Conservation (phyloP, 2,797 vertebrate genomes). For the Notamacropus eugenii region DNA sequence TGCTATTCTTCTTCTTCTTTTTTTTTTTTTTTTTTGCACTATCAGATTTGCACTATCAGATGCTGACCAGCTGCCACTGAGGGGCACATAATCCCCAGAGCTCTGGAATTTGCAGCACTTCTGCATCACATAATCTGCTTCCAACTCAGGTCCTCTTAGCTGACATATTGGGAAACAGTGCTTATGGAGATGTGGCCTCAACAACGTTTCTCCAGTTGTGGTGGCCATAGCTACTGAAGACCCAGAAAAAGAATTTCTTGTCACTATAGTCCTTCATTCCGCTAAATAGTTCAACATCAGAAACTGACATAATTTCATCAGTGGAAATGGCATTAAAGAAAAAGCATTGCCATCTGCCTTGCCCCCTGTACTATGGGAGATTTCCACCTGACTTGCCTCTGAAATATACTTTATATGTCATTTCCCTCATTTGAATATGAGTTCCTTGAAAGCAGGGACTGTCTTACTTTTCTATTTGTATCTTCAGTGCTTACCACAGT, state of each 20-base stretch:
- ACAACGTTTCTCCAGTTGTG: neutral
- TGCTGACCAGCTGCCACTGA: neutral
- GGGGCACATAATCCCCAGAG: neutral
- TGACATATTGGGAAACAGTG: neutral
- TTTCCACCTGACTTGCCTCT: neutral
- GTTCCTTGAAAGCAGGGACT: neutral
- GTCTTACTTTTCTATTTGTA: neutral
- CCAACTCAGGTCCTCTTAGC: neutral
- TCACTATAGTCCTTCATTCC: neutral
- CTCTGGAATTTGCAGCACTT: neutral
- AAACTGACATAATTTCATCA: neutral
- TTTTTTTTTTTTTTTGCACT: neutral
- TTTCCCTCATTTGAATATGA: neutral
- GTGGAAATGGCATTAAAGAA: neutral
- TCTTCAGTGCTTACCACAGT: neutral
- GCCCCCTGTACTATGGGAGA: neutral
- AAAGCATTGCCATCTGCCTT: neutral
- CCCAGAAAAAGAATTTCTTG: neutral
- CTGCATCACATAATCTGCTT: neutral
- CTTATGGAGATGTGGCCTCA: neutral
- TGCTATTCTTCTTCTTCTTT: neutral
- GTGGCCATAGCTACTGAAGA: neutral
- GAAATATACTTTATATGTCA: neutral
- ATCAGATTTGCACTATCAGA: neutral
- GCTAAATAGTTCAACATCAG: neutral